Evolutionary conservation across 1,140 invertebrate genomes (phyloP), one percentile per base, ranked within the genome.

Genomic region (Lanistes nyassanus): DNA sequence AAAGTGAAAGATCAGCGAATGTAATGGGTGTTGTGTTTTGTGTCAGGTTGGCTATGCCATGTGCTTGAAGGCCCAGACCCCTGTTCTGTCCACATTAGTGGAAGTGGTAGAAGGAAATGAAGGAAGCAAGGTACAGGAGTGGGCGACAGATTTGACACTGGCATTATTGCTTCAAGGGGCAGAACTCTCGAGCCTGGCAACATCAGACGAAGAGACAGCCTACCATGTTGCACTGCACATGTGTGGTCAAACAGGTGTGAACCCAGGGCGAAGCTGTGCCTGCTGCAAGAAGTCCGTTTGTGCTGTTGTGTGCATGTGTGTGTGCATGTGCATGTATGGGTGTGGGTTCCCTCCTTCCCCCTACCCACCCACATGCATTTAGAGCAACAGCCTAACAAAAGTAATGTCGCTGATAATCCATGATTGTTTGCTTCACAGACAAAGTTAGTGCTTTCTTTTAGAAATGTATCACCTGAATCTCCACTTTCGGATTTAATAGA

Each of bases 101-200:
- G 56, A 60, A n/a, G 65, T 37, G n/a, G 34, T 42, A 39, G 55
- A 58, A 13, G 42, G 42, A 39, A 37, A 42, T 53, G 55, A 56
- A 29, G 36, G 9, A 42, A 2, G 36, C n/a, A 47, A 69, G 55
- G 23, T 19, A 3, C 23, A 9, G 11, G 19, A 26, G 16, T 72
- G 70, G 70, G 70, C 56, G 13, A 60, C 70, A 11, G 70, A 72
- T 37, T 55, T 72, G 55, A 56, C 60, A 2, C 55, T 72, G 70
- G 70, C 70, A n/a, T 55, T 72, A 2, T 56, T 72, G 19, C 70
- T 72, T 31, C 70, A 72, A 29, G 70, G 70, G 55, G 70, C 37
- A 19, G 29, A 42, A 34, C 56, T 56, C 7, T 26, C n/a, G 16
- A 42, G 6, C 2, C 19, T 72, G 31, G 55, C 42, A 37, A 58